These are phyloP conservation scores for Brachynemurus nebulosus DNA, from an alignment of 2,888 invertebrate genomes.

Conservation along the genomic window DNA sequence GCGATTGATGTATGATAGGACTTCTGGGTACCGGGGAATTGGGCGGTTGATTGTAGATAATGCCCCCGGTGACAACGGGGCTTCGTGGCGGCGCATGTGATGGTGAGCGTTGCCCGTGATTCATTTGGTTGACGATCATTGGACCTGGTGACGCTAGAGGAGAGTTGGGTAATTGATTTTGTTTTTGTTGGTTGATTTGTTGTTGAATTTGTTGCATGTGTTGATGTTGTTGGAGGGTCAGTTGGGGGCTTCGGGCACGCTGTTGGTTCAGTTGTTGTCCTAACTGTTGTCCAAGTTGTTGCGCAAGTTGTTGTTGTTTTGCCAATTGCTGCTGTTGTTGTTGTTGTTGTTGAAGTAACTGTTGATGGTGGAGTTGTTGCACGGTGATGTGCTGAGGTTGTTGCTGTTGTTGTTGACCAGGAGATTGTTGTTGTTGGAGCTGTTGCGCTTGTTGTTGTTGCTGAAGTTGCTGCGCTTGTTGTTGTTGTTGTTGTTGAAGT, in stretches of 20 bases:
- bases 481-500: constrained; percentile 33
- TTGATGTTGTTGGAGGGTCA: constrained; percentile 23
- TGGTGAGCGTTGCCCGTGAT: constrained; percentile 27
- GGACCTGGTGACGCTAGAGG: constrained; percentile 42
- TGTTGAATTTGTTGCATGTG: constrained; percentile 18
- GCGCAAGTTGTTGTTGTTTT: constrained; percentile 22
- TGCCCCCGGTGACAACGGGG: constrained; percentile 26
- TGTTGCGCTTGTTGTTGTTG: constrained; percentile 31
- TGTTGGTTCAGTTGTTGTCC: constrained; percentile 24
- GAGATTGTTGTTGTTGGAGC: constrained; percentile 24
- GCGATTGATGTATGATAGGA: constrained; percentile 37
- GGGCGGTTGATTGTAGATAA: constrained; percentile 30
- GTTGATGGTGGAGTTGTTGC: constrained; percentile 33
- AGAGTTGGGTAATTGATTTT: constrained; percentile 36
- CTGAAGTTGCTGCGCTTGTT: constrained; percentile 23
- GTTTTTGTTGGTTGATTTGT: constrained; percentile 17
- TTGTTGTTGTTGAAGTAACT: constrained; percentile 33
- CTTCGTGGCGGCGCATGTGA: constrained; percentile 34
- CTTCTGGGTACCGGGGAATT: constrained; percentile 43
- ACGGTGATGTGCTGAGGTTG: constrained; percentile 27
- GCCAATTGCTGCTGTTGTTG: constrained; percentile 31
- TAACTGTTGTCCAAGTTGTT: constrained; percentile 13
- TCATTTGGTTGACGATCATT: constrained; percentile 24
- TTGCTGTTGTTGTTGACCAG: constrained; percentile 16
- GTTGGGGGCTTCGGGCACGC: constrained; percentile 16